These are phyloP conservation scores for Dexiosoma caninum DNA, from an alignment of 2,888 invertebrate species.

Conservation along the genomic window DNA sequence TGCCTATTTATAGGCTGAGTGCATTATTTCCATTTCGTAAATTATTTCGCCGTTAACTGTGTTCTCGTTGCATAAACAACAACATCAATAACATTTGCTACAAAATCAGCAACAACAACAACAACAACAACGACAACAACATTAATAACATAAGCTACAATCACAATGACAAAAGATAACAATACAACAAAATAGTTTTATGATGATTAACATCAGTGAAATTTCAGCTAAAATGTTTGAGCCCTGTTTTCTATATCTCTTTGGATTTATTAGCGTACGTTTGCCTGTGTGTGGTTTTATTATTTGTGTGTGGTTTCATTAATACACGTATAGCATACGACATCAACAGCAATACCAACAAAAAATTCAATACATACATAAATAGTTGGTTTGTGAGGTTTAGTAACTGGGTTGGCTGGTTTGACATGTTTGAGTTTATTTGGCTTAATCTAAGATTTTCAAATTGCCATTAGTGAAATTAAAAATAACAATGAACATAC, in stretches of 20 bases:
- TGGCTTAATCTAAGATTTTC: conserved; percentile 48
- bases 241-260: conserved; percentile 4
- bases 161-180: conserved; percentile 32
- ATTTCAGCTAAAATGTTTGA: conserved; percentile 48
- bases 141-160: conserved; percentile 31
- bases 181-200: conserved; percentile 58
- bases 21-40: conserved; percentile 57
- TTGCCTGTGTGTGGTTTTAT: not conserved
- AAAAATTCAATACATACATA: not conserved
- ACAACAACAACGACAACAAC: not conserved
- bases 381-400: conserved; percentile 37
- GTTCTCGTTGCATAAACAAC: conserved; percentile 28
- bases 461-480: conserved; percentile 50
- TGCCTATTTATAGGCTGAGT: conserved; percentile 46
- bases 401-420: conserved; percentile 50
- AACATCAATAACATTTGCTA: conserved; percentile 10
- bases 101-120: not conserved
- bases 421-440: conserved; percentile 49
- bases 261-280: conserved; percentile 3
- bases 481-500: conserved; percentile 28
- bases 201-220: conserved; percentile 61
- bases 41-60: conserved; percentile 59
- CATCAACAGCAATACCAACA: conserved; percentile 1
- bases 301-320: conserved; percentile 23
- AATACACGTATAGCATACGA: conserved; percentile 18